Conservation (phyloP, 2,888 invertebrate genomes). For the Crematogaster levior region DNA sequence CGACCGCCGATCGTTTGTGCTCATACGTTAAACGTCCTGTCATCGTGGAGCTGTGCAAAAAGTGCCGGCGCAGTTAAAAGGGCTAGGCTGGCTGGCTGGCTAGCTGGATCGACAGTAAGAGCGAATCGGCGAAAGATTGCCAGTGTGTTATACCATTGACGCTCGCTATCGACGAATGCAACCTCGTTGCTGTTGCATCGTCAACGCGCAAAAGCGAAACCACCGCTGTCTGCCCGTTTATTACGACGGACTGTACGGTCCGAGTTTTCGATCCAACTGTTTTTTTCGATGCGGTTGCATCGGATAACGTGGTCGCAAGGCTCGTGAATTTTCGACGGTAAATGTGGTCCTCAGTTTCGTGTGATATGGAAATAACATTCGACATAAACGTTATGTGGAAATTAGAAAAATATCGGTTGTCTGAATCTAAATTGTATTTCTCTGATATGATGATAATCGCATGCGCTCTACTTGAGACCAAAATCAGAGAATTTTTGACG, state of each 20-base stretch:
- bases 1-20: conserved; percentile 37
- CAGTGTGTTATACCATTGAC: conserved; percentile 56
- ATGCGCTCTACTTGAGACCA: neutral
- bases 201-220: conserved; percentile 34
- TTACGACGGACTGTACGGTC: neutral
- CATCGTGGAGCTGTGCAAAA: conserved; percentile 44
- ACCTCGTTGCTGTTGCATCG: conserved; percentile 21
- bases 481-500: conserved; percentile 6
- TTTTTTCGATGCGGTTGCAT: conserved; percentile 13
- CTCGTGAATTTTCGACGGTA: neutral
- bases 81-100: conserved; percentile 18
- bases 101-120: conserved; percentile 27
- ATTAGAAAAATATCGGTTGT: neutral
- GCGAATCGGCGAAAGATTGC: conserved; percentile 55
- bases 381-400: neutral
- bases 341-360: neutral
- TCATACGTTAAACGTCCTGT: conserved; percentile 52
- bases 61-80: conserved; percentile 28
- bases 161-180: conserved; percentile 39
- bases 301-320: neutral
- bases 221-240: conserved; percentile 10
- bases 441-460: neutral
- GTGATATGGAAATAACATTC: neutral
- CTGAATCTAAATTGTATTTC: conserved; percentile 9
- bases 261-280: conserved; percentile 33